These are phyloP conservation scores for Coelinius sp. DNA, from an alignment of 2,888 invertebrate genomes.

Conservation along the genomic window DNA sequence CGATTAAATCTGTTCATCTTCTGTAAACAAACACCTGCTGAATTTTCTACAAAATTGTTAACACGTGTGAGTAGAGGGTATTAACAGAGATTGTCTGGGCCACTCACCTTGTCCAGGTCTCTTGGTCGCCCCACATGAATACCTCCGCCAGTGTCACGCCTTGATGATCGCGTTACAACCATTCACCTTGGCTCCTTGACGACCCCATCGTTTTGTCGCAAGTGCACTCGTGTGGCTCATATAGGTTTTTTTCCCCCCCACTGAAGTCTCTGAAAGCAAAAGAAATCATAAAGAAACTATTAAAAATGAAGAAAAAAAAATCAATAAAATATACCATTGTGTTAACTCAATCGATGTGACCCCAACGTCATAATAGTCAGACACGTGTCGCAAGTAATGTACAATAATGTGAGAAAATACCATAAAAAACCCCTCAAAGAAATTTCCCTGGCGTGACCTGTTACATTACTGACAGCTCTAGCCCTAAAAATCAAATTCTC, in stretches of 20 bases:
- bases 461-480: neutral
- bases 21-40: neutral
- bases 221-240: conserved; percentile 31
- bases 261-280: conserved; percentile 2
- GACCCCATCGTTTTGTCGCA: conserved; percentile 48
- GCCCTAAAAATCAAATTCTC: neutral
- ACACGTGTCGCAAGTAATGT: neutral
- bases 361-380: neutral
- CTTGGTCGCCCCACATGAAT: conserved; percentile 37
- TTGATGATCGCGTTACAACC: conserved; percentile 65
- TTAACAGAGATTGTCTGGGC: neutral
- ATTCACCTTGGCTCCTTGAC: conserved; percentile 44
- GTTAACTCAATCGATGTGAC: neutral
- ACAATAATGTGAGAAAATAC: neutral
- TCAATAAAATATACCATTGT: neutral
- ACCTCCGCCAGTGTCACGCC: conserved; percentile 60
- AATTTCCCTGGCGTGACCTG: neutral
- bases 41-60: conserved; percentile 4
- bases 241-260: conserved; percentile 1
- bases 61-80: conserved; percentile 4
- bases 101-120: conserved; percentile 33
- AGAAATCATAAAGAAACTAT: no score
- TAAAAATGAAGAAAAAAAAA: neutral
- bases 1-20: no score
- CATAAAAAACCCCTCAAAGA: neutral